Evolutionary conservation across 2,113 vertebrate species (phyloP), one percentile per base, ranked within the genome.

Genomic region (Actenoides lindsayi): DNA sequence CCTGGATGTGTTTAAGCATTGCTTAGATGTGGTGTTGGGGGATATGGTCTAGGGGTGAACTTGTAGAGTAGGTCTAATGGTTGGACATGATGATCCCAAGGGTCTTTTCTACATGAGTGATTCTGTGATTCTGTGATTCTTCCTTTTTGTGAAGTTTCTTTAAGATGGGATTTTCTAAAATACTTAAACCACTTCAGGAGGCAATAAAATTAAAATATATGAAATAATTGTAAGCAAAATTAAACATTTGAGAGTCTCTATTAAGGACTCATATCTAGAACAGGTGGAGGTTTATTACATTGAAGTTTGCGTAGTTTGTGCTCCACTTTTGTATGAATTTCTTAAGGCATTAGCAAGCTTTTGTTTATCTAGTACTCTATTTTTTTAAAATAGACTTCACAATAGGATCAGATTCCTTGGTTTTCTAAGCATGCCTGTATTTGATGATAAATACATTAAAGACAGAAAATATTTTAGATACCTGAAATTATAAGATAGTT

Each of bases 211-310:
- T 56, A 44, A 60, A 68, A 76, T 33, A 42, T 16, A 6, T 28
- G 1, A 35, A 51, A 50, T 37, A 0, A n/a, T 28, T 53, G 2
- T 14, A 77, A 67, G 18, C 2, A 65, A 85, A 90, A 50, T 33
- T 17, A 63, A 8, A 11, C 9, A 33, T 64, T 46, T 59, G 5
- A 63, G 11, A 53, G 2, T 57, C 33, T 87, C 24, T 21, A 59
- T 13, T 28, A 60, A 71, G 24, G 82, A 37, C 2, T 74, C 7
- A 28, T 8, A 4, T 20, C 12, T 60, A n/a, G 19, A 81, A 31
- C 1, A 48, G 6, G 13, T 39, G 17, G 2, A 2, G 0, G 1
- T 31, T 35, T 57, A 15, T 73, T 69, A 27, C 5, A 16, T 4
- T 51, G 25, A 65, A 44, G 5, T 70, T 64, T 54, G 3, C 19